phyloP scores from a whole-genome alignment of 2,113 vertebrate genomes.

The Dicentrarchus labrax region DNA sequence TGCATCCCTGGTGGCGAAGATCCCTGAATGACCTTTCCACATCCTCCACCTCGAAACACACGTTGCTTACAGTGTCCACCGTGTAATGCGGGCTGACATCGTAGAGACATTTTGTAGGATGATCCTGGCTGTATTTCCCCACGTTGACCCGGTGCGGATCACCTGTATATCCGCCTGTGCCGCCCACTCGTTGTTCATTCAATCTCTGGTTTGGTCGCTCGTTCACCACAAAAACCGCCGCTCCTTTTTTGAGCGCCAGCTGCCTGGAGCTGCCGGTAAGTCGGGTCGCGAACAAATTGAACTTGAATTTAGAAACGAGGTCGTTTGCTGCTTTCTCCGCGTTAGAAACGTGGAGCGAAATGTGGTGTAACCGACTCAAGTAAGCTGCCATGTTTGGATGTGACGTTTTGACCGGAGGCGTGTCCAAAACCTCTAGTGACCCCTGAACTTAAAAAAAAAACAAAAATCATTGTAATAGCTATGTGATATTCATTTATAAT shows the following conservation, averaged over 20 bases:
- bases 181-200: slow-evolving; percentile 23
- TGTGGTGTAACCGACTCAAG: slow-evolving; percentile 87
- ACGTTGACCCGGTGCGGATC: neutral
- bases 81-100: slow-evolving; percentile 76
- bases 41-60: slow-evolving; percentile 93
- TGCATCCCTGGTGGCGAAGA: slow-evolving; percentile 85
- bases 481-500: neutral
- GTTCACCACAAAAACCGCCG: slow-evolving; percentile 89
- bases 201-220: slow-evolving; percentile 69
- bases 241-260: slow-evolving; percentile 86
- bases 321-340: slow-evolving; percentile 83
- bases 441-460: neutral
- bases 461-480: neutral
- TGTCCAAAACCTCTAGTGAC: neutral
- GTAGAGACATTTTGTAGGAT: slow-evolving; percentile 74
- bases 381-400: slow-evolving; percentile 86
- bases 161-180: neutral
- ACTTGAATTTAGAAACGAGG: slow-evolving; percentile 87
- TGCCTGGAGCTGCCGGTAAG: slow-evolving; percentile 82
- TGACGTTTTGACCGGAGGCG: slow-evolving; percentile 64
- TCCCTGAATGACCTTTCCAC: slow-evolving; percentile 77
- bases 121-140: neutral
- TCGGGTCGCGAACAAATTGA: slow-evolving; percentile 86
- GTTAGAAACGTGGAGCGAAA: slow-evolving; percentile 88
- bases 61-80: slow-evolving; percentile 90